These are phyloP conservation scores for Halichoerus grypus DNA, from an alignment of 2,113 vertebrate genomes.

Conservation along the genomic window DNA sequence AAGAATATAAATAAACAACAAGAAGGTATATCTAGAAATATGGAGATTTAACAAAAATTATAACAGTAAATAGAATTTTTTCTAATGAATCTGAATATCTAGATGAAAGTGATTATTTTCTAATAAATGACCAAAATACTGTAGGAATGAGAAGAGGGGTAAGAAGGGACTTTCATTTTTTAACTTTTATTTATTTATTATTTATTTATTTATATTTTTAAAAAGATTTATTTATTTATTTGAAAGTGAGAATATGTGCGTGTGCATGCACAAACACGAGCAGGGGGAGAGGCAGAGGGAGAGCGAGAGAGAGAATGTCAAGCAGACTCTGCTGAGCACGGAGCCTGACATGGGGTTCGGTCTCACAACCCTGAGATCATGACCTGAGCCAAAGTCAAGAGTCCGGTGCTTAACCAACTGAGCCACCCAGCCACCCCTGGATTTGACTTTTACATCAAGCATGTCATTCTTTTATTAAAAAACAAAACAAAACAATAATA, in stretches of 20 bases:
- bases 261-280: not conserved
- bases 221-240: not conserved
- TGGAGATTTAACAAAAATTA: not conserved
- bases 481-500: not conserved
- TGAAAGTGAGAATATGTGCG: not conserved
- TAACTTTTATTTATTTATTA: not conserved
- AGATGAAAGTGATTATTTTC: not conserved
- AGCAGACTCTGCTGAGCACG: not conserved
- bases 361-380: not conserved
- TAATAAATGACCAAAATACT: constrained; percentile 24
- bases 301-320: not conserved
- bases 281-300: not conserved
- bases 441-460: constrained; percentile 31
- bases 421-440: not conserved
- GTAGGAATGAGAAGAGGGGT: not conserved
- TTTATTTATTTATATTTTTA: not conserved
- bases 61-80: not conserved
- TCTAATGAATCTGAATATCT: not conserved
- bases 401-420: not conserved
- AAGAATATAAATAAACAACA: not conserved
- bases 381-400: not conserved
- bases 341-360: not conserved
- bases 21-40: not conserved
- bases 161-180: not conserved
- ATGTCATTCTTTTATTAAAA: constrained; percentile 23